Evolutionary conservation across 2,888 invertebrate species (phyloP).

Genomic region (Cheilosia scutellata): DNA sequence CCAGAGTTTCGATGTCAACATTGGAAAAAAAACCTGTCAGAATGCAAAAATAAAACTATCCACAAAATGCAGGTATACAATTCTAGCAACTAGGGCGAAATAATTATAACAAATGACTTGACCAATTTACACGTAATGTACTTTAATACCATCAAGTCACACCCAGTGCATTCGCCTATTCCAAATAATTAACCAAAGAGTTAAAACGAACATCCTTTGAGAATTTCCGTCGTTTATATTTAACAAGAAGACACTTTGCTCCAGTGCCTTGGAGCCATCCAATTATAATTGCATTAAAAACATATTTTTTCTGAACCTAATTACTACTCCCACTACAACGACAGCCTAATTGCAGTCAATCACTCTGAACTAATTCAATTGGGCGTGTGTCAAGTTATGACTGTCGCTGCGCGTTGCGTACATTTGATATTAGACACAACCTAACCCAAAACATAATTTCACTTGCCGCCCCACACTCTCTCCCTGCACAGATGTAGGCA

Average conservation of each 20-base stretch:
- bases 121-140: background rate
- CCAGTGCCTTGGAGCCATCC: slow-evolving; percentile 3
- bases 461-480: slow-evolving; percentile 15
- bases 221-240: slow-evolving; percentile 17
- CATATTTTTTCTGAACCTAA: slow-evolving; percentile 52
- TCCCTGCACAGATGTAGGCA: background rate
- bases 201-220: slow-evolving; percentile 39
- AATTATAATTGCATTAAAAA: slow-evolving; percentile 70
- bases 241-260: slow-evolving; percentile 48
- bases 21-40: too few relatives aligned
- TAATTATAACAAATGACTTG: too few relatives aligned
- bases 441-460: slow-evolving; percentile 25
- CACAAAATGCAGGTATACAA: too few relatives aligned
- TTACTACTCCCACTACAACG: slow-evolving; percentile 20
- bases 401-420: slow-evolving; percentile 40
- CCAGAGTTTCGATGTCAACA: too few relatives aligned
- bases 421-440: slow-evolving; percentile 53
- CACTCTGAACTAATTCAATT: slow-evolving; percentile 55
- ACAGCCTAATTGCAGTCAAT: slow-evolving; percentile 62
- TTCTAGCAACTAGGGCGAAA: too few relatives aligned
- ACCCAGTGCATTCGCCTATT: background rate
- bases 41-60: too few relatives aligned
- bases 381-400: slow-evolving; percentile 60
- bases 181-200: slow-evolving; percentile 30
- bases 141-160: slow-evolving; percentile 12